These are phyloP conservation scores for Cerastis leucographa DNA, from an alignment of 2,888 invertebrate species.

Conservation along the genomic window DNA sequence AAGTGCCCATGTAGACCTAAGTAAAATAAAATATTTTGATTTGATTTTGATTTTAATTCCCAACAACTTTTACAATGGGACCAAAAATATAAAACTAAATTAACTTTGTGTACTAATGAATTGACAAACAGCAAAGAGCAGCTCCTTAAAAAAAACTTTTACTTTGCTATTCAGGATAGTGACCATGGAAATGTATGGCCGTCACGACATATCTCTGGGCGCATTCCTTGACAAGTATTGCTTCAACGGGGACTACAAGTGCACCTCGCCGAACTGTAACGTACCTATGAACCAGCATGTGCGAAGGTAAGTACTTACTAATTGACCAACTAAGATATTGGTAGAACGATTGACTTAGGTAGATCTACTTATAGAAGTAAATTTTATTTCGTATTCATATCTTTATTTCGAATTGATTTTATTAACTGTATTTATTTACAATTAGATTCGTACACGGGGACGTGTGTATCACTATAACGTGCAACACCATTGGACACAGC, in stretches of 20 bases:
- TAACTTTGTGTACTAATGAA: not conserved
- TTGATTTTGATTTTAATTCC: too few relatives aligned
- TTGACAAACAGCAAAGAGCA: not conserved
- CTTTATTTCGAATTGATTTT: not conserved
- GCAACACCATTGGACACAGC: conserved; percentile 91
- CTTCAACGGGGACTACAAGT: conserved; percentile 95
- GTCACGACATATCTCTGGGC: conserved; percentile 98
- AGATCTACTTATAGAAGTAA: not conserved
- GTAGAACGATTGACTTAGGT: not conserved
- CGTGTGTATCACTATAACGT: conserved; percentile 95
- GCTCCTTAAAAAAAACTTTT: not conserved
- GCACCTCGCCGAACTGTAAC: conserved; percentile 94
- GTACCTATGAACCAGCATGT: conserved; percentile 97
- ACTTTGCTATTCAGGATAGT: conserved; percentile 92
- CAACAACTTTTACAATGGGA: not conserved
- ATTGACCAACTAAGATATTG: not conserved
- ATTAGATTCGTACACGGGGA: conserved; percentile 96
- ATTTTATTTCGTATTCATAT: not conserved
- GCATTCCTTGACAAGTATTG: conserved; percentile 98
- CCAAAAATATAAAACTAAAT: not conserved
- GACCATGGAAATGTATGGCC: conserved; percentile 98
- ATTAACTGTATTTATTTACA: not conserved
- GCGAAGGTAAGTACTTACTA: conserved; percentile 88
- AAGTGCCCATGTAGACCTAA: too few relatives aligned
- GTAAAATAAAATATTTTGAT: too few relatives aligned